These are phyloP conservation scores for Gouania willdenowi DNA, from an alignment of 2,797 vertebrate species.

Conservation along the genomic window DNA sequence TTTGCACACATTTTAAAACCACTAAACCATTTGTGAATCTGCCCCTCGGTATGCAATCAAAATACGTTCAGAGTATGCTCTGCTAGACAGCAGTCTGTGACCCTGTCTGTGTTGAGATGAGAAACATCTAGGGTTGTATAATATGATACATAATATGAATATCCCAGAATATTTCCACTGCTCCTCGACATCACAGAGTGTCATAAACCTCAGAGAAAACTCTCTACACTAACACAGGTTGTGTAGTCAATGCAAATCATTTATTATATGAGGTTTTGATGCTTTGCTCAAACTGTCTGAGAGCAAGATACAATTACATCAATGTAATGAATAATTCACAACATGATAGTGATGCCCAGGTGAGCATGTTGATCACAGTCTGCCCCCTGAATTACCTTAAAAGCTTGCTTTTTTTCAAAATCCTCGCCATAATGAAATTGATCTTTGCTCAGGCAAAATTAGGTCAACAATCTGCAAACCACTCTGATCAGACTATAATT, in stretches of 20 bases:
- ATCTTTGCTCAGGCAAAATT: slow-evolving; percentile 16
- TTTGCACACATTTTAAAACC: too few species aligned
- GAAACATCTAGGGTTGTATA: slow-evolving; percentile 7
- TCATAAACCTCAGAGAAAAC: background rate
- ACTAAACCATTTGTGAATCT: too few species aligned
- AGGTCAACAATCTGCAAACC: slow-evolving; percentile 21
- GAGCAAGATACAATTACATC: slow-evolving; percentile 18
- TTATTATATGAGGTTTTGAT: too few species aligned
- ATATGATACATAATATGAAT: background rate
- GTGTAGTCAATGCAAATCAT: too few species aligned
- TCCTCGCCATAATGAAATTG: slow-evolving; percentile 22
- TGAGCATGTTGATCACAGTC: slow-evolving; percentile 33
- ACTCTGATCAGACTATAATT: slow-evolving; percentile 33
- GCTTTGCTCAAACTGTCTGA: too few species aligned
- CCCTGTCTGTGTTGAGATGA: background rate
- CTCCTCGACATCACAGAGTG: background rate
- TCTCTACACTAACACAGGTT: too few species aligned
- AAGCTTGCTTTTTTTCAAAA: slow-evolving; percentile 38
- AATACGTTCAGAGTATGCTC: too few species aligned
- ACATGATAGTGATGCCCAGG: slow-evolving; percentile 26
- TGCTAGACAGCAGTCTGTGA: too few species aligned
- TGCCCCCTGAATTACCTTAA: slow-evolving; percentile 41
- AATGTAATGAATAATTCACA: slow-evolving; percentile 52
- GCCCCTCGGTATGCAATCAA: too few species aligned
- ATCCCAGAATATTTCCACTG: slow-evolving; percentile 5